Evolutionary conservation across 2,888 invertebrate genomes (phyloP), one percentile per base, ranked within the genome.

Genomic region (Leptinotarsa haldemani): DNA sequence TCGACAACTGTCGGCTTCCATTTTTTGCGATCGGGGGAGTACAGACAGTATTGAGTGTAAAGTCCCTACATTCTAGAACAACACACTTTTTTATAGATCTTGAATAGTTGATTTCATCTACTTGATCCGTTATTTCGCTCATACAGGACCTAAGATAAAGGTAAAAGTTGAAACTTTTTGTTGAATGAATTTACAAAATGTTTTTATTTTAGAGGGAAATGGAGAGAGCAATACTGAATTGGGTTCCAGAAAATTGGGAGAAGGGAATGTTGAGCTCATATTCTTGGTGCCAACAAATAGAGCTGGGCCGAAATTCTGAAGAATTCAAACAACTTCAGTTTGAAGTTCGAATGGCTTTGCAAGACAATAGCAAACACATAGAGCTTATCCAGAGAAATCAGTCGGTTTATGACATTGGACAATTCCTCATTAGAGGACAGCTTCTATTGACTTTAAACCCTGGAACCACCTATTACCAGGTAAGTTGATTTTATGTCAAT

Each of bases 361-460:
- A 47, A 48, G 48, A 48, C 48, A 61, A 4, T 3, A 70, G 66
- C 12, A 65, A 67, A 15, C 5, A 18, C 15, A 74, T 77, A 64
- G 48, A 0, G 18, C 47, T n/a, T 5, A 79, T 81, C 52, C 58
- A 53, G 9, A 52, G 82, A 25, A 65, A 79, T 30, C 82, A 83
- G 72, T 78, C 81, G 68, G 63, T 81, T 5, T 77, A 80, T 58
- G 79, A 79, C 63, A 79, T 70, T 67, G 82, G 81, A 0, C 83
- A 83, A 58, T 74, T 79, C n/a, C 73, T 83, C 2, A 74, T 82
- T 16, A 73, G 80, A n/a, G 82, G 77, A 22, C 83, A 83, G 58
- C 46, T 80, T 15, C 63, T 80, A n/a, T 20, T 76, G 13, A 70
- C 65, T 25, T 65, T 73, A 15, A 72, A 71, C 58, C 56, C 67